Evolutionary conservation across 1,140 invertebrate genomes (phyloP), one percentile per base, ranked within the genome.

Genomic region (Laupala kohalensis): DNA sequence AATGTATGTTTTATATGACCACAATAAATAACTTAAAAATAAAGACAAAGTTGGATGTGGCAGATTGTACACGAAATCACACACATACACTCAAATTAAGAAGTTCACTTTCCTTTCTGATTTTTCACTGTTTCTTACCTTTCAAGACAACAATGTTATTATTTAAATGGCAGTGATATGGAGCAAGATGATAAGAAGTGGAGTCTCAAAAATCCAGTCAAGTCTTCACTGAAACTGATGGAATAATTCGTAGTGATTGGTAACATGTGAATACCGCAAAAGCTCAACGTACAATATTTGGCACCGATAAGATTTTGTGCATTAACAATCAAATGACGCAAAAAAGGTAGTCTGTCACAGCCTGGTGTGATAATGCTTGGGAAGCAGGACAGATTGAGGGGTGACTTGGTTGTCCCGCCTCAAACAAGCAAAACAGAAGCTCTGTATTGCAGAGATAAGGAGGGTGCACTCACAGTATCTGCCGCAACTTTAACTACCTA

Each of bases 111-210:
- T 24, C 27, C 25, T 25, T 19, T 63, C 26, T 25, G 25, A 27
- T 6, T 62, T 29, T 27, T 24, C n/a, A 67, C 24, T 29, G 15
- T 25, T 15, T 28, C 28, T 69, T 69, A n/a, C 68, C 23, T 69
- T 69, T 25, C 13, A 27, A 66, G 23, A 66, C 13, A 13, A 25
- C 9, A 27, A 24, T 13, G 23, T 9, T 23, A 70, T 62, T n/a
- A 27, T 29, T 69, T 73, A 70, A 53, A 73, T 73, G 72, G 72
- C 72, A 73, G 72, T 73, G 72, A 70, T 73, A 66, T 53, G 53
- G 72, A 73, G 72, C 64, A 53, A 13, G 37, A 19, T 13, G 37
- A 53, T 19, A 53, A 53, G 19, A 53, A 13, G 9, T 53, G 37
- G 37, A 53, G 37, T 13, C 37, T 19, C 19, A 53, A 4, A 9